Conservation (phyloP, 1,140 invertebrate genomes). For the Cotesia typhae region DNA sequence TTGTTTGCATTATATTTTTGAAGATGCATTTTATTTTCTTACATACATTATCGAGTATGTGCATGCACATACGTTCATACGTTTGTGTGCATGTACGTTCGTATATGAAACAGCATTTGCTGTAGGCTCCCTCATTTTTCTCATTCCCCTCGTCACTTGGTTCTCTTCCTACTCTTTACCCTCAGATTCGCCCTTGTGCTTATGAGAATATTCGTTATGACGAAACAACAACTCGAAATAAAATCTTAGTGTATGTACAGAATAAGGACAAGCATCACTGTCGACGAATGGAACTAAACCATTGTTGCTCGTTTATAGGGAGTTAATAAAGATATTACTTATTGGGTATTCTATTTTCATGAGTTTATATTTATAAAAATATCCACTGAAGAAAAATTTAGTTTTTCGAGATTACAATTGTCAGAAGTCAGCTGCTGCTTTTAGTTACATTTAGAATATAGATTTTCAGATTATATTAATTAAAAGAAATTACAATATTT, state of each 20-base stretch:
- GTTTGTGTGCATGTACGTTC: not conserved
- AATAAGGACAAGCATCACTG: conserved; percentile 4
- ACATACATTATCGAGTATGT: not conserved
- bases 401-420: too few species aligned
- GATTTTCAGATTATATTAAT: too few species aligned
- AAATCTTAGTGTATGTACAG: conserved; percentile 1
- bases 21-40: conserved; percentile 34
- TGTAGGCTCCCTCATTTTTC: conserved; percentile 7
- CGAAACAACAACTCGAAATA: conserved; percentile 17
- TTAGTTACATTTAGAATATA: too few species aligned
- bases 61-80: not conserved
- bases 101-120: not conserved
- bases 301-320: not conserved
- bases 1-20: conserved; percentile 17
- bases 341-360: not conserved
- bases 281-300: not conserved
- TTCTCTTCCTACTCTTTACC: conserved; percentile 19
- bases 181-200: conserved; percentile 14
- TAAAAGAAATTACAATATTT: too few species aligned
- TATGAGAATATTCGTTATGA: conserved; percentile 5
- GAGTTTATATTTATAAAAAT: too few species aligned
- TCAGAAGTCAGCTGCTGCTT: too few species aligned
- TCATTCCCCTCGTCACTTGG: conserved; percentile 16
- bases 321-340: not conserved
- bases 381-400: too few species aligned